Conservation (phyloP, 64 coral and sea anemone genomes). For the Actinia equina region DNA sequence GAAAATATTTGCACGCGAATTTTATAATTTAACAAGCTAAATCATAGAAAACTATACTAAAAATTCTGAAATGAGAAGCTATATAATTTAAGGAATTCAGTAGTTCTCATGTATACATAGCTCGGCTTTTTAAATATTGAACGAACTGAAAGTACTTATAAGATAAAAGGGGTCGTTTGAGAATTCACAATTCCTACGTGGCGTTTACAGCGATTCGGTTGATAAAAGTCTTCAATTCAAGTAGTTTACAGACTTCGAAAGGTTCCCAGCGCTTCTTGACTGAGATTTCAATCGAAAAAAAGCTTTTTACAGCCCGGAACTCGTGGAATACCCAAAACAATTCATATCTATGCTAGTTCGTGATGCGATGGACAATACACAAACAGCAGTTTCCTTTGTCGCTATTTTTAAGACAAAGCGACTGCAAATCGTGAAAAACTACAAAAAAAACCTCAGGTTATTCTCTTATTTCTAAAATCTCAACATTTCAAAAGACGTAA, state of each 20-base stretch:
- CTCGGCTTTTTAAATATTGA: neutral
- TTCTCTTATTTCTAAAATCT: neutral
- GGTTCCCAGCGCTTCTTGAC: neutral
- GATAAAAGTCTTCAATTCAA: neutral
- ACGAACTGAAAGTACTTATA: neutral
- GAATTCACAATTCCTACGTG: neutral
- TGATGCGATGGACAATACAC: neutral
- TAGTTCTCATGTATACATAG: neutral
- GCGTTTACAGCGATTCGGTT: neutral
- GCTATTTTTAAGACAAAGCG: neutral
- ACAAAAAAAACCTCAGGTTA: neutral
- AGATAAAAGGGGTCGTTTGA: neutral
- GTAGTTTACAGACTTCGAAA: neutral
- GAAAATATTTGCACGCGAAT: neutral
- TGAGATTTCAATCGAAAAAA: constrained; percentile 1
- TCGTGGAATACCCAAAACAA: neutral
- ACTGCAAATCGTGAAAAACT: neutral
- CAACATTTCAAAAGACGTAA: neutral
- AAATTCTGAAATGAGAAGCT: neutral
- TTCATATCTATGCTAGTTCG: neutral
- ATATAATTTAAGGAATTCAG: neutral
- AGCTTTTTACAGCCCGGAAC: neutral
- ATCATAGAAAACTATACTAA: neutral
- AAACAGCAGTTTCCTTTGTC: neutral
- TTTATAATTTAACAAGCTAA: neutral